Conservation (phyloP, 2,113 vertebrate genomes). For the Sisor rabdophorus region DNA sequence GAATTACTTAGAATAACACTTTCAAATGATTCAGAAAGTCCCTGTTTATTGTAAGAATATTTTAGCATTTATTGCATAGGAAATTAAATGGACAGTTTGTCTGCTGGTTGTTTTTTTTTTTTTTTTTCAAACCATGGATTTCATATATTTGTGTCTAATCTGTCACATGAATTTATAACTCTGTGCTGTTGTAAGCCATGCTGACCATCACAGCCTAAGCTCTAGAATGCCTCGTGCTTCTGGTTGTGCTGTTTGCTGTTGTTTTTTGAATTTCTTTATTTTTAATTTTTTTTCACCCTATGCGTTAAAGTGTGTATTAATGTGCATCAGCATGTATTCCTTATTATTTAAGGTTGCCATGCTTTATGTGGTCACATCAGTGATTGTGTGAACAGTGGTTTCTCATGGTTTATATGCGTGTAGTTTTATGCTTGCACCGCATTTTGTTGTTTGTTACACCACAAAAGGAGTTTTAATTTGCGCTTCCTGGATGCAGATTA, state of each 20-base stretch:
- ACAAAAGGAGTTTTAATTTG: neutral
- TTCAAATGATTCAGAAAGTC: too few relatives aligned
- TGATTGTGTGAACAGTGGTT: neutral
- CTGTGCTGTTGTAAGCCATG: neutral
- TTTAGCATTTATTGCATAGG: too few relatives aligned
- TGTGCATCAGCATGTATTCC: slow-evolving; percentile 37
- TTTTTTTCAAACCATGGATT: too few relatives aligned
- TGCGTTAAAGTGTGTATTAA: slow-evolving; percentile 26
- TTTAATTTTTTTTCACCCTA: slow-evolving; percentile 23
- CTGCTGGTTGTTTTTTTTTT: too few relatives aligned
- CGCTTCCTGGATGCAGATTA: neutral
- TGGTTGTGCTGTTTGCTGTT: slow-evolving; percentile 57
- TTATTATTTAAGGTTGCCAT: slow-evolving; percentile 34
- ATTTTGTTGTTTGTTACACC: neutral
- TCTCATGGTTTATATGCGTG: neutral
- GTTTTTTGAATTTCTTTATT: too few relatives aligned
- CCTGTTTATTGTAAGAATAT: too few relatives aligned
- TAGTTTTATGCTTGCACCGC: neutral
- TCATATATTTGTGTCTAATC: too few relatives aligned
- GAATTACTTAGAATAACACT: too few relatives aligned
- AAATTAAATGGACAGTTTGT: too few relatives aligned
- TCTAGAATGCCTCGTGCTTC: slow-evolving; percentile 33
- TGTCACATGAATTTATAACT: too few relatives aligned
- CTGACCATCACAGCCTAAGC: slow-evolving; percentile 17
- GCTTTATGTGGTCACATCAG: slow-evolving; percentile 21